Evolutionary conservation across 2,888 invertebrate genomes (phyloP), one percentile per base, ranked within the genome.

Genomic region (Meliscaeva auricollis): DNA sequence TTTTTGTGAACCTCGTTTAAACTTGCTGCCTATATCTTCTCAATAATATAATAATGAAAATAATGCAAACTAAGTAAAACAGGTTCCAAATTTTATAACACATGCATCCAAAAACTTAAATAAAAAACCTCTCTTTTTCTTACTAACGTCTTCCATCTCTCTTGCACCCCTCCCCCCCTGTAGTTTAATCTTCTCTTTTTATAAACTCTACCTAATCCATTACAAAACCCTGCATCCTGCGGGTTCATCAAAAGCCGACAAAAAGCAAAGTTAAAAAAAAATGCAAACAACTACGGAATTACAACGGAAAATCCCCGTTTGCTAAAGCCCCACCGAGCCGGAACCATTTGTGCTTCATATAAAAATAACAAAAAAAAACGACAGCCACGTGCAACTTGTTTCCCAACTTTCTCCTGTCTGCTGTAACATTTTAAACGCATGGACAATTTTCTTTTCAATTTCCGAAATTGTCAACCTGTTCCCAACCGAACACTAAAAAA

Each of bases 381-480:
- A 73, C 60, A 68, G 85, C 85, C 85, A 85, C 85, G 85, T 85
- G 85, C 85, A 85, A 73, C 81, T 85, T 62, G 62, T 60, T 75
- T 48, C 58, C 46, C 38, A 70, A 70, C 32, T 66, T 60, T 48
- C 62, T 22, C 8, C 41, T 50, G 3, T 11, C 22, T 58, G 3
- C 30, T 54, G 50, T 68, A 8, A 68, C 60, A 73, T 81, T 85
- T 85, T 85, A 85, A 85, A 85, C 81, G 85, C 81, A 76, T 85
- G 76, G 81, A 77, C 81, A 81, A 76, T 73, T 85, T 85, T 85
- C 85, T 81, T 85, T 85, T 85, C 85, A 85, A 85, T 85, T 85
- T 85, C 85, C 76, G 81, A 85, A 85, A 77, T 85, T 85, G 85
- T 85, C 85, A 85, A 85, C 85, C 85, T 85, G 85, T 85, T 81